These are phyloP conservation scores for Apotomis betuletana DNA, from an alignment of 2,888 invertebrate species.

Conservation along the genomic window DNA sequence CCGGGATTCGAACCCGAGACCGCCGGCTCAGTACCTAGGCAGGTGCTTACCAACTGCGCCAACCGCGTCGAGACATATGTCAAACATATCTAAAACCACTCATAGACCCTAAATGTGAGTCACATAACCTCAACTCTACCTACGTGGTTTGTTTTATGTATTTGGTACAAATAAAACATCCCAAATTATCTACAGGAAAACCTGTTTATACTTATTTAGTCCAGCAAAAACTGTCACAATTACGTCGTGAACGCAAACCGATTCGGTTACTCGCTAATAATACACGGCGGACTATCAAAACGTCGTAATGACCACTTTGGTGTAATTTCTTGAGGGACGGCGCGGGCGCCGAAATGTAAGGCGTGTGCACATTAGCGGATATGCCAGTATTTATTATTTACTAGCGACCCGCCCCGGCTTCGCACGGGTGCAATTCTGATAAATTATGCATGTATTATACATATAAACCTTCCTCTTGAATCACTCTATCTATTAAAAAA, in stretches of 20 bases:
- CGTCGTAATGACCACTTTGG: constrained; percentile 35
- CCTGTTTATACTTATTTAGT: constrained; percentile 13
- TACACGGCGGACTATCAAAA: constrained; percentile 21
- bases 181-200: constrained; percentile 1
- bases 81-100: no score
- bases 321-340: constrained; percentile 9
- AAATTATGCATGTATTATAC: no score
- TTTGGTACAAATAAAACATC: background rate
- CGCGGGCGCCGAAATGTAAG: constrained; percentile 35
- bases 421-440: no score
- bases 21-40: no score
- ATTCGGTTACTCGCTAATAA: constrained; percentile 22
- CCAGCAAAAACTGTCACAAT: constrained; percentile 23
- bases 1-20: no score
- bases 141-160: background rate
- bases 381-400: background rate
- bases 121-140: no score
- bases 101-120: no score
- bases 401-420: no score
- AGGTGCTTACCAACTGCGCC: no score
- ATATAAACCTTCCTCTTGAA: no score
- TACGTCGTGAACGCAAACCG: constrained; percentile 23
- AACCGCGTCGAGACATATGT: no score
- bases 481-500: no score
- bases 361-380: constrained; percentile 17